These are phyloP conservation scores for Grallaria varia DNA, from an alignment of 2,113 vertebrate species.

Conservation along the genomic window DNA sequence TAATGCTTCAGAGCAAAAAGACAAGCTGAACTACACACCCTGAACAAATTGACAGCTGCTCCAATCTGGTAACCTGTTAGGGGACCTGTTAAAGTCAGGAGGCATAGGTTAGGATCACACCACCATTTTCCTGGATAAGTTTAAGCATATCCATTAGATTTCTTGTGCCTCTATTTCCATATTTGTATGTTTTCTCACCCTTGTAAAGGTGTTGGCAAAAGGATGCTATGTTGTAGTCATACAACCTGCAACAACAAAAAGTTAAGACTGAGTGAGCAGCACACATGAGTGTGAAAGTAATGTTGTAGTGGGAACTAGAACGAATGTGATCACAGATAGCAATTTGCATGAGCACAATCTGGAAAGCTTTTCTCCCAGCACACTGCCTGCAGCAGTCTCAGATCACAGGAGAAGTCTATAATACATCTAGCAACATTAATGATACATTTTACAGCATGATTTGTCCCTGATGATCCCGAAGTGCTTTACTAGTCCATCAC, in stretches of 20 bases:
- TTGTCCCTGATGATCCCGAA: background rate
- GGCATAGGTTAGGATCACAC: background rate
- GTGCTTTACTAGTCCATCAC: background rate
- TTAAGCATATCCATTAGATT: background rate
- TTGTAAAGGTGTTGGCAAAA: conserved; percentile 48
- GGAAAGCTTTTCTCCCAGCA: conserved; percentile 46
- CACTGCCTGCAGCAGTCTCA: conserved; percentile 36
- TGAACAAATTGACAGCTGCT: background rate
- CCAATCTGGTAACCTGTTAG: background rate
- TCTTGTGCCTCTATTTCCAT: background rate
- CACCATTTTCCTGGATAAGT: background rate
- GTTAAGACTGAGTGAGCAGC: conserved; percentile 53
- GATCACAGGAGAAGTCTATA: conserved; percentile 14
- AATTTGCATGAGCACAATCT: conserved; percentile 65
- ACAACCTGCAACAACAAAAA: conserved; percentile 56
- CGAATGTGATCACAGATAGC: conserved; percentile 55
- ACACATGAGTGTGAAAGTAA: conserved; percentile 50
- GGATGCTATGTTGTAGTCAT: conserved; percentile 33
- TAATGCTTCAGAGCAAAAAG: background rate
- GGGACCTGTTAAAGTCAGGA: background rate
- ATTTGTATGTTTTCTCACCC: conserved; percentile 34
- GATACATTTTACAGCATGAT: background rate
- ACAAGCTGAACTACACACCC: background rate
- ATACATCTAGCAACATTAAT: background rate
- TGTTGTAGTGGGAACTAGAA: conserved; percentile 58